Evolutionary conservation across 2,113 vertebrate genomes (phyloP), one percentile per base, ranked within the genome.

Genomic region (Indicator maculatus): DNA sequence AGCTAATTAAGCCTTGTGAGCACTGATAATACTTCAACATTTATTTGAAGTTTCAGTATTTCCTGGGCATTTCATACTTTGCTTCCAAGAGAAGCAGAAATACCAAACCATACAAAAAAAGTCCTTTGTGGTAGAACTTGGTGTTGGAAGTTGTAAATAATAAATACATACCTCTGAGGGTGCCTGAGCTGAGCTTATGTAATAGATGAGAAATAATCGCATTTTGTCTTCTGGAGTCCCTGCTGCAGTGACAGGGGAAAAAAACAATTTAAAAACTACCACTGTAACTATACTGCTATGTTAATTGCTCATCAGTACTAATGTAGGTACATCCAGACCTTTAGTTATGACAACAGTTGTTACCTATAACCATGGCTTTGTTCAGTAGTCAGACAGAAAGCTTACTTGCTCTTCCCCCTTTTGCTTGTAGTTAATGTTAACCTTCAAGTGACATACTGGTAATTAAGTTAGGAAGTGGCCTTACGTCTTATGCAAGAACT

Each of bases 181-280:
- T 61, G 97, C 98, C 93, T 99, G 99, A 79, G 97, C 97, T 73
- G 99, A 97, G 33, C 98, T 98, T 97, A 99, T 99, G 97, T 99
- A 99, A 97, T 98, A 99, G 97, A 99, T 99, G 73, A 99, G 98
- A 97, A 99, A 99, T n/a, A 99, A 98, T 69, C 99, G 97, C 98
- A 99, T 99, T 97, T 99, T 99, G 96, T 99, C 99, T 93, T 99
- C 99, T n/a, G 99, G 98, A 50, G 99, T 99, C 92, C 99, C 99
- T 1, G 99, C 99, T 99, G 96, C 66, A 92, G 47, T 92, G 14
- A 84, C 50, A 52, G 93, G 92, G 69, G 59, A 9, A 39, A 16
- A 69, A 23, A 16, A 2, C 19, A 36, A 52, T 30, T 36, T 60
- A 41, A 64, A 85, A 59, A 31, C 20, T 24, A 26, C 15, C 76